These are phyloP conservation scores for Ichneumoninae sp. DNA, from an alignment of 2,888 invertebrate species.

Conservation along the genomic window DNA sequence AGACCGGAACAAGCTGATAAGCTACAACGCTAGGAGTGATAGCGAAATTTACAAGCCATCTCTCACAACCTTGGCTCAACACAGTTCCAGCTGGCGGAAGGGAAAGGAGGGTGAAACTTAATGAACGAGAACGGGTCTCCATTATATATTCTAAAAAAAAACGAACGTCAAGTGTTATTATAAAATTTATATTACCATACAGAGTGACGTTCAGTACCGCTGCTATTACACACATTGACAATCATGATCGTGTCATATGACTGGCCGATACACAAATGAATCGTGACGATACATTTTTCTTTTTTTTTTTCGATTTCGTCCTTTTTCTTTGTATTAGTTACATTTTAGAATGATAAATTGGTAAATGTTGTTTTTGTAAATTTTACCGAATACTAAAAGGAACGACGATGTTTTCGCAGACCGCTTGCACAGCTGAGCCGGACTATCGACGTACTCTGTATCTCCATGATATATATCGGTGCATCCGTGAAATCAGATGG, in stretches of 20 bases:
- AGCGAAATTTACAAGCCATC: neutral
- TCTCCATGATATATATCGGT: neutral
- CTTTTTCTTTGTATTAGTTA: neutral
- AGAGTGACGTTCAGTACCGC: neutral
- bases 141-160: too few species aligned
- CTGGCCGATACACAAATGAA: neutral
- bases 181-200: conserved; percentile 18
- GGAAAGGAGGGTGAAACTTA: neutral
- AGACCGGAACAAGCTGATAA: conserved; percentile 34
- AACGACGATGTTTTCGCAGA: neutral
- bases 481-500: neutral
- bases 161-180: too few species aligned
- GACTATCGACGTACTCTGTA: neutral
- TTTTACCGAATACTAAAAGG: neutral
- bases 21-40: conserved; percentile 18
- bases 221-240: neutral
- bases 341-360: neutral
- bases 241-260: conserved; percentile 10
- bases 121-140: neutral
- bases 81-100: neutral
- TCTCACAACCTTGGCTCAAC: conserved; percentile 1
- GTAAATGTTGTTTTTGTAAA: neutral
- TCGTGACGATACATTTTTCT: neutral
- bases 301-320: conserved; percentile 6
- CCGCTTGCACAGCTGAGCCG: neutral